Conservation (phyloP, 1,140 invertebrate species). For the Microplitis mediator region DNA sequence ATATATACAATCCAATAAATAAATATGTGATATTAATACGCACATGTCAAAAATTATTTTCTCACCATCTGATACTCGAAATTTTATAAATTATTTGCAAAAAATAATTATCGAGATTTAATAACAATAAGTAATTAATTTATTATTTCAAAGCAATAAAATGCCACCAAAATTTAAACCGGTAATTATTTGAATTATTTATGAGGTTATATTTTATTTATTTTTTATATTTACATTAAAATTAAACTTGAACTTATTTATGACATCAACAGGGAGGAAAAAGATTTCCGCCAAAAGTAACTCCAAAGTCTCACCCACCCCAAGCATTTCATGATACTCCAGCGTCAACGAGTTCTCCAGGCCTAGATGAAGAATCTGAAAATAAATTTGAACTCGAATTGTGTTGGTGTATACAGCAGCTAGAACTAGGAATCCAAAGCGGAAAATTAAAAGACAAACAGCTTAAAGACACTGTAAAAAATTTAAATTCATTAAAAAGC, state of each 20-base stretch:
- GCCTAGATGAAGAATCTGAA: slow-evolving; percentile 60
- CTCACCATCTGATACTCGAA: no score
- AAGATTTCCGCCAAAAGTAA: slow-evolving; percentile 32
- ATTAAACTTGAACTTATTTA: not conserved
- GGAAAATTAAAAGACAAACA: slow-evolving; percentile 70
- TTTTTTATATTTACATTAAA: not conserved
- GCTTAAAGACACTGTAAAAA: slow-evolving; percentile 67
- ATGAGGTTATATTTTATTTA: slow-evolving; percentile 6
- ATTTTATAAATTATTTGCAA: no score
- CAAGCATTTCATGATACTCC: not conserved
- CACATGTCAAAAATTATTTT: no score
- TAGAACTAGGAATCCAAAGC: slow-evolving; percentile 65
- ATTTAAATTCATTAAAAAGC: slow-evolving; percentile 70
- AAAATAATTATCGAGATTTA: not conserved
- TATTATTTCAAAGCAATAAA: not conserved
- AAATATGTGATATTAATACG: no score
- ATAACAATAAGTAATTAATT: not conserved
- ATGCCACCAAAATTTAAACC: slow-evolving; percentile 40
- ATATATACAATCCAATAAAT: no score
- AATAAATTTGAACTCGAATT: slow-evolving; percentile 75
- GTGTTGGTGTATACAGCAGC: slow-evolving; percentile 77
- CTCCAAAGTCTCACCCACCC: slow-evolving; percentile 23
- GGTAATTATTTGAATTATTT: slow-evolving; percentile 25
- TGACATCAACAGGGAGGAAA: slow-evolving; percentile 31
- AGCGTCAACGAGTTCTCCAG: slow-evolving; percentile 30